Evolutionary conservation across 2,797 vertebrate species (phyloP).

Genomic region (Onychomys leucogaster): DNA sequence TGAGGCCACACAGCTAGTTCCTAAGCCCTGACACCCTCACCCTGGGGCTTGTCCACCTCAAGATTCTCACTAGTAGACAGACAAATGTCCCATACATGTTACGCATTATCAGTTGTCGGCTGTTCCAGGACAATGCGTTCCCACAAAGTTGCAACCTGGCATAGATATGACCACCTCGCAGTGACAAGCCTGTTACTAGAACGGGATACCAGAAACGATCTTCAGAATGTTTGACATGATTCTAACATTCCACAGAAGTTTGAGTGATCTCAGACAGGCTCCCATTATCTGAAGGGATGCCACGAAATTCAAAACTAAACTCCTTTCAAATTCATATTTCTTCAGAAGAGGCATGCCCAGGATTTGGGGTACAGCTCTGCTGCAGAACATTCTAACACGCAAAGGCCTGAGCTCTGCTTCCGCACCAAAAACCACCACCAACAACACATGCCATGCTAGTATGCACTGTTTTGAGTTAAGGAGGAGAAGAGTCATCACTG

Average conservation of each 20-base stretch:
- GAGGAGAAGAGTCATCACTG: neutral
- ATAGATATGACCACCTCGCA: neutral
- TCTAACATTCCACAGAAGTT: neutral
- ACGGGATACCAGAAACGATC: neutral
- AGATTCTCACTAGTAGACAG: neutral
- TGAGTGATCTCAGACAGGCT: neutral
- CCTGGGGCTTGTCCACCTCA: neutral
- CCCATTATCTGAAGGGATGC: neutral
- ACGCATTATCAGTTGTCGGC: neutral
- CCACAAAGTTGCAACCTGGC: neutral
- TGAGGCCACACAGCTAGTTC: neutral
- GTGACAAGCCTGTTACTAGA: neutral
- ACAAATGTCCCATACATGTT: neutral
- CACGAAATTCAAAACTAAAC: conserved; percentile 11
- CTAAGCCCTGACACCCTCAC: neutral
- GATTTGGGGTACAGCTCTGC: neutral
- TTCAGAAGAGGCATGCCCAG: neutral
- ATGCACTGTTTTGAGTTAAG: neutral
- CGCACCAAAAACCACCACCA: neutral
- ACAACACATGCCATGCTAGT: neutral
- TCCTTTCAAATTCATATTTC: neutral
- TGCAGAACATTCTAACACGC: neutral
- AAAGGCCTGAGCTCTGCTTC: neutral
- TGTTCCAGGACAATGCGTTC: conserved; percentile 1
- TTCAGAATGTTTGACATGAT: neutral